phyloP scores from a whole-genome alignment of 1,140 invertebrate species.

The Schlechtendalia chinensis region DNA sequence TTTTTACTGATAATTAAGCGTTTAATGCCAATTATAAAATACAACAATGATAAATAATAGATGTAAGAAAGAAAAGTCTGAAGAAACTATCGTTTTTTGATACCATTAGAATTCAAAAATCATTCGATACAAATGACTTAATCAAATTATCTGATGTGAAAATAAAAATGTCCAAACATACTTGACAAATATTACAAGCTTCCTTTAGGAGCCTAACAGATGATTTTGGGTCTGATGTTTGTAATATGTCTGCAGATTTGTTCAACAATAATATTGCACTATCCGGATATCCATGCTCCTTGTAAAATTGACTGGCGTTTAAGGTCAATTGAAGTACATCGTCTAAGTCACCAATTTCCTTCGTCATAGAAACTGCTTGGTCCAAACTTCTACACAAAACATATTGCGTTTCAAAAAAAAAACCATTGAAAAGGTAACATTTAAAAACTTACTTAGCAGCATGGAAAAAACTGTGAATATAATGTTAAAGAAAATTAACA shows the following conservation, averaged over 20 bases:
- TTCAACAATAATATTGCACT: conserved; percentile 82
- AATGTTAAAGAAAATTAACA: conserved; percentile 55
- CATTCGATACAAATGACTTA: not conserved
- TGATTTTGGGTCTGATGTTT: conserved; percentile 71
- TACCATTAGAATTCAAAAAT: no score
- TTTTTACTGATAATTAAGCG: not conserved
- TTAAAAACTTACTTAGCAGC: conserved; percentile 76
- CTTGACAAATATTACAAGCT: conserved; percentile 82
- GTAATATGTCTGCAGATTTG: conserved; percentile 88
- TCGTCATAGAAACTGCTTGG: conserved; percentile 72
- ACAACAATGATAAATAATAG: no score
- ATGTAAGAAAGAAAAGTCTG: no score
- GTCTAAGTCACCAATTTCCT: conserved; percentile 74
- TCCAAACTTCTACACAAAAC: conserved; percentile 62
- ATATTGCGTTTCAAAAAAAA: not conserved
- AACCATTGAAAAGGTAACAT: not conserved
- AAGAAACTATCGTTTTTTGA: no score
- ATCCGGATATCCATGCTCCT: conserved; percentile 88
- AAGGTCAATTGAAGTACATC: conserved; percentile 75
- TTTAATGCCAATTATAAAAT: not conserved
- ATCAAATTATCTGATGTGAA: no score
- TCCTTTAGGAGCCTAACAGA: conserved; percentile 79
- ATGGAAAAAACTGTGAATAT: conserved; percentile 71
- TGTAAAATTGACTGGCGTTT: conserved; percentile 77
- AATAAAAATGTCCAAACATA: conserved; percentile 56